phyloP scores from a whole-genome alignment of 1,140 invertebrate genomes.

The Pomacea maculata region DNA sequence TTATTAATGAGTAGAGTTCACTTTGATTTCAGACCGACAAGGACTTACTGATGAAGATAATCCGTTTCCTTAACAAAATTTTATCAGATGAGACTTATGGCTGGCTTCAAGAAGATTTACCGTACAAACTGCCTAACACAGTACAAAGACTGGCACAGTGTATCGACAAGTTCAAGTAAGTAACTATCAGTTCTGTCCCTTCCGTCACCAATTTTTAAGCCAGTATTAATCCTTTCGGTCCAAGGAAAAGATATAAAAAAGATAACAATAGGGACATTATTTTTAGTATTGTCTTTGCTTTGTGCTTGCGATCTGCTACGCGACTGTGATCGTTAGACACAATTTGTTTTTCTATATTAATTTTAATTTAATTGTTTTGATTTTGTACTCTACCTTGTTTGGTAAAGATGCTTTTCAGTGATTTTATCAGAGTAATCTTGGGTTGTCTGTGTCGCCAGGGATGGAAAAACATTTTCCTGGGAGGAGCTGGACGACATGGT shows the following conservation, averaged over 20 bases:
- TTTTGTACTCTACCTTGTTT: too few relatives aligned
- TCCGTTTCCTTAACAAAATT: neutral
- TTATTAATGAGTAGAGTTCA: too few relatives aligned
- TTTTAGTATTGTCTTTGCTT: neutral
- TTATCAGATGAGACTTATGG: neutral
- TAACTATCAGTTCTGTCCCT: neutral
- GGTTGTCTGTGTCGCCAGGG: neutral
- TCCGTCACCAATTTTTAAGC: too few relatives aligned
- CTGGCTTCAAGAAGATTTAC: neutral
- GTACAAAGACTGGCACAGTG: neutral
- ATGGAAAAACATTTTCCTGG: slow-evolving; percentile 9
- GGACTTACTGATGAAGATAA: neutral
- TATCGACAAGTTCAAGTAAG: neutral
- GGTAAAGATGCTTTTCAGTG: too few relatives aligned
- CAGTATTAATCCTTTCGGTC: too few relatives aligned
- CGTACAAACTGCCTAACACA: neutral
- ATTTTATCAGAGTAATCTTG: too few relatives aligned
- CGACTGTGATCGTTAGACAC: neutral
- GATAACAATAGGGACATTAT: too few relatives aligned
- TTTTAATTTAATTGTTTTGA: neutral
- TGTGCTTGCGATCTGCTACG: neutral
- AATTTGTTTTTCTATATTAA: neutral
- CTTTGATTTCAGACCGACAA: slow-evolving; percentile 16
- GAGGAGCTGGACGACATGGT: slow-evolving; percentile 17
- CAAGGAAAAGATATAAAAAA: too few relatives aligned